Base-by-base conservation (phyloP, 2,888 invertebrate genomes). In the Agrotis clavis region DNA sequence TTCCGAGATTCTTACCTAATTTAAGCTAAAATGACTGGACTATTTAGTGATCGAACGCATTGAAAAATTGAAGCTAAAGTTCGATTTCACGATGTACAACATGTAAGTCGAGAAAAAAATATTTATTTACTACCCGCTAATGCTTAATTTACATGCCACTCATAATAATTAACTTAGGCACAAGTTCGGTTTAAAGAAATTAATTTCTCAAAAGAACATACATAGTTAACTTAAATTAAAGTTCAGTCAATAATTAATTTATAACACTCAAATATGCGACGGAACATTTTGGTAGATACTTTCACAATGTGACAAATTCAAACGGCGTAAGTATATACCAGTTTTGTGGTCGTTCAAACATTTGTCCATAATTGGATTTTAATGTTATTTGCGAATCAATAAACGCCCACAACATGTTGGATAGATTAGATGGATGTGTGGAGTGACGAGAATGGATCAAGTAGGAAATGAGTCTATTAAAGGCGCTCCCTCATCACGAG, bases 301-400 rank as follows among this genome's bases (percentile, higher is more conserved):
- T 25, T 30, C 7, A 61, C 35, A 67, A 35, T 63, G 63, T 54
- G n/a, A 47, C 14, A 30, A 57, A 65, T 69, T 69, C 25, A 57
- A 61, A 21, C 9, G 9, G 16, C 21, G 21, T 45, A 62, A n/a
- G n/a, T 1, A 41, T 30, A 62, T 2, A 48, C n/a, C 4, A 41
- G 51, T 64, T 72, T 67, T 53, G 53, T 51, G 62, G 54, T 54
- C 35, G 30, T 60, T 63, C 16, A 54, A 13, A 68, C 14, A 53
- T 68, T 72, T 19, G 19, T 47, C 3, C 21, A 65, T 53, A 51
- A 57, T 65, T 71, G 14, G 4, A 67, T 48, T 76, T 56, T 19
- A 61, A 56, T 71, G 71, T 66, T 50, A 70, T 71, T 71, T 64
- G 57, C 30, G 13, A 64, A 71, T 61, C 51, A 71, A 56, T 71